phyloP scores from a whole-genome alignment of 2,113 vertebrate genomes.

The Atractosteus spatula region DNA sequence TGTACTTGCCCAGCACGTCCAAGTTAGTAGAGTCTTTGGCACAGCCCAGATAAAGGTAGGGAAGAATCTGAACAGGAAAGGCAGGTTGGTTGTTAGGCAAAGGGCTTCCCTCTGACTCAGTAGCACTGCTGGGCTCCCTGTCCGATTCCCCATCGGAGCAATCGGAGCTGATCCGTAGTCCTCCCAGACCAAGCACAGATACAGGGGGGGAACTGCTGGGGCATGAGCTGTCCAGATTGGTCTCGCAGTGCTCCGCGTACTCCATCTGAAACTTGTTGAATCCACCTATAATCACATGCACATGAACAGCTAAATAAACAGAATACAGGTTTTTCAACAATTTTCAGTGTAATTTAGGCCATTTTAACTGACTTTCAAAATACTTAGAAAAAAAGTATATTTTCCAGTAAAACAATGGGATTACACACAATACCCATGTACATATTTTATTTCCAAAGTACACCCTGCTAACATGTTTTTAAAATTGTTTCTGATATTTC shows the following conservation, averaged over 20 bases:
- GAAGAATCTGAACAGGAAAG: slow-evolving; percentile 96
- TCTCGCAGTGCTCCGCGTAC: slow-evolving; percentile 94
- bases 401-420: no score
- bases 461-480: no score
- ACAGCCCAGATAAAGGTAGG: slow-evolving; percentile 96
- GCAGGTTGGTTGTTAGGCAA: slow-evolving; percentile 89
- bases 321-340: no score
- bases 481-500: no score
- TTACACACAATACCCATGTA: no score
- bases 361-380: no score
- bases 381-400: no score
- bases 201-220: slow-evolving; percentile 87
- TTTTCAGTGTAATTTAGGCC: no score
- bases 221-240: slow-evolving; percentile 85
- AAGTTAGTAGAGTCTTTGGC: slow-evolving; percentile 97
- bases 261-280: slow-evolving; percentile 97
- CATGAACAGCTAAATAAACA: no score
- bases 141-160: slow-evolving; percentile 94
- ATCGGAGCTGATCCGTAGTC: slow-evolving; percentile 91
- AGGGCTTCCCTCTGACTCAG: slow-evolving; percentile 91
- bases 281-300: slow-evolving; percentile 69
- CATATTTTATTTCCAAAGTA: no score
- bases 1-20: slow-evolving; percentile 92
- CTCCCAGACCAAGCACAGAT: slow-evolving; percentile 87
- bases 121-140: slow-evolving; percentile 92